Base-by-base conservation (phyloP, 2,888 invertebrate species). In the Cerceris ruficornis region DNA sequence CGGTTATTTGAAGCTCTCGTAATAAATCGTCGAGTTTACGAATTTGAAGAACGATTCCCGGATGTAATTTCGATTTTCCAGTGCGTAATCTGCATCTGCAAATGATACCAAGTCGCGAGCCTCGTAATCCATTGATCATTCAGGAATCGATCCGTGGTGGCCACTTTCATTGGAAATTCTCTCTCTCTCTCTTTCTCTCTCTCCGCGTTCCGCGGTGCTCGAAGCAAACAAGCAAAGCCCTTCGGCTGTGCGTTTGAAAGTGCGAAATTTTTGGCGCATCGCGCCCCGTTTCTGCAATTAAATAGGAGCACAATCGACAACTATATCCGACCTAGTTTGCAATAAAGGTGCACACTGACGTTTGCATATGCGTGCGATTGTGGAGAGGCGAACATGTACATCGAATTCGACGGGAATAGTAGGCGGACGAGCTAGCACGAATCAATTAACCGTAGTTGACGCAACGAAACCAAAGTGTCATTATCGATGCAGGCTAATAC, bases 361-460 rank as follows among this genome's bases (percentile, higher is more conserved):
- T 28, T n/a, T n/a, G 54, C 54, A 15, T 15, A 7, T 39, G 55
- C 7, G 55, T 41, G 54, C 60, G 52, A 43, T 58, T 17, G 60
- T 60, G 68, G 15, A 50, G n/a, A n/a, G n/a, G 14, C 55, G 61
- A 14, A 49, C 46, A 61, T 75, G 62, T 52, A 43, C 74, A 15
- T 15, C 66, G 61, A 67, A 28, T 28, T 39, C 62, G 7, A 59
- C 72, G 82, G 77, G 80, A 79, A 87, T 87, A 85, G 86, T 81
- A 84, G 84, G 81, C 77, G 73, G 77, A 69, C 75, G 74, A 77
- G 72, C 76, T 77, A 78, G 86, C 84, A 81, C 78, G 83, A 86
- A 88, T 88, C 87, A 88, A 88, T 87, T 87, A 86, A 86, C 76
- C 82, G 80, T 83, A 86, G 84, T 84, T 80, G 85, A 85, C 80